A percentile compares a stretch with the other conserved stretches of the same genome.
phyloP scores from a whole-genome alignment of 30 jellyfish, hydroid and myxozoan genomes.

The Aurelia sp. region DNA sequence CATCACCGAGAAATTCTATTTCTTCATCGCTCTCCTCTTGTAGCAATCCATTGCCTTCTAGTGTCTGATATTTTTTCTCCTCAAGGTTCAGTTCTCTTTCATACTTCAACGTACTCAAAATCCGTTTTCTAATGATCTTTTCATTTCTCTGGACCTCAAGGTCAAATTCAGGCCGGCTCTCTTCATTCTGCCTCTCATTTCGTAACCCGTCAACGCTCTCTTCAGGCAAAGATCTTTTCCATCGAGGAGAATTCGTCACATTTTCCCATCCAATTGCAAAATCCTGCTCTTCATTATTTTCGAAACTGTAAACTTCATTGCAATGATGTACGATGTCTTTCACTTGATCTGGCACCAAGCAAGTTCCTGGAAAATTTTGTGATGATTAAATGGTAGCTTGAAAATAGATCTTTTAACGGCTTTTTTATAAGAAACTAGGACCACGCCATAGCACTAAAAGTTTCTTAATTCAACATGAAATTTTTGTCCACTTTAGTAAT shows the following conservation, averaged over 20 bases:
- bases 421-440: no score
- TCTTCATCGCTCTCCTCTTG: neutral
- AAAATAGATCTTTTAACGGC: no score
- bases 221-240: neutral
- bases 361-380: constrained; percentile 7
- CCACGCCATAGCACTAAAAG: no score
- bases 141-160: neutral
- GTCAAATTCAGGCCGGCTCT: neutral
- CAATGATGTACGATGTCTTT: constrained; percentile 15
- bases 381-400: no score
- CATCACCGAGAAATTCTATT: no score
- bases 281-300: constrained; percentile 26
- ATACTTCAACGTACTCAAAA: neutral
- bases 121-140: neutral
- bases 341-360: constrained; percentile 23
- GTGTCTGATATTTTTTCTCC: neutral
- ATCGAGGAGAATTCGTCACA: neutral
- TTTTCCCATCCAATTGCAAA: neutral
- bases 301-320: constrained; percentile 39
- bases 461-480: no score
- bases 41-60: neutral
- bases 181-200: neutral
- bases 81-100: neutral
- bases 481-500: no score
- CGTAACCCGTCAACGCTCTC: neutral